A percentile compares a stretch with the other conserved stretches of the same genome.
Evolutionary conservation across 2,113 vertebrate genomes (phyloP).

Genomic region (Numenius arquata): DNA sequence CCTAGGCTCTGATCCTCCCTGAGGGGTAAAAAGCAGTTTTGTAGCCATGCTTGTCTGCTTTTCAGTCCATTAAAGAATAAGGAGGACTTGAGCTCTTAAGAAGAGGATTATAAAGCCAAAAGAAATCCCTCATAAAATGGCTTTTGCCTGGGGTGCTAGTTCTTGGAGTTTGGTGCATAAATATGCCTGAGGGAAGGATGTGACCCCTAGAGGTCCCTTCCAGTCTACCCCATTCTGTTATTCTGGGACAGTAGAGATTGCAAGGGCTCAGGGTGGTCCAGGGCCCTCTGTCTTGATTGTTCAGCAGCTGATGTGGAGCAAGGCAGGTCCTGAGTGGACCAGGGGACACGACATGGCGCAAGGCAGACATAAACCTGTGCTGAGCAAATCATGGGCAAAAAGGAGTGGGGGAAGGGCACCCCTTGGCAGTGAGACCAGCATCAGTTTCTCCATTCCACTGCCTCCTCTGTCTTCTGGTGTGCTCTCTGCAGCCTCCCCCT

Average conservation of each 20-base stretch:
- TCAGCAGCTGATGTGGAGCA: not conserved
- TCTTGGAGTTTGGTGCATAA: not conserved
- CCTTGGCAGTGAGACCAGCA: not conserved
- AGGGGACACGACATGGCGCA: not conserved
- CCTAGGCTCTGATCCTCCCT: not conserved
- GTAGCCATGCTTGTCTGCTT: not conserved
- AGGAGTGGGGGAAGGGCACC: not conserved
- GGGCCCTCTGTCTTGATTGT: not conserved
- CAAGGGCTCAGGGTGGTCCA: not conserved
- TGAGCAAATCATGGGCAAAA: not conserved
- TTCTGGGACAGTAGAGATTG: not conserved
- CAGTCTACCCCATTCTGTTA: not conserved
- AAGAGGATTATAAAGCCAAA: not conserved
- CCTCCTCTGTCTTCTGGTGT: not conserved
- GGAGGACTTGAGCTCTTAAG: not conserved
- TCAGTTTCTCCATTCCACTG: not conserved
- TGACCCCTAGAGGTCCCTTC: not conserved
- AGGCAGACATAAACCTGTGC: not conserved
- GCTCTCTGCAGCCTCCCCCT: not conserved
- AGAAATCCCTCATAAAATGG: not conserved
- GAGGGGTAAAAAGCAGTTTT: not conserved
- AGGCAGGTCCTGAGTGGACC: not conserved
- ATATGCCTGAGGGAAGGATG: not conserved
- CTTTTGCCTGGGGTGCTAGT: not conserved
- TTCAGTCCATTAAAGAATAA: not conserved